Percentiles rank a stretch among this genome's conserved stretches.
Evolutionary conservation across 2,888 invertebrate genomes (phyloP).

Genomic region (Altica lythri): DNA sequence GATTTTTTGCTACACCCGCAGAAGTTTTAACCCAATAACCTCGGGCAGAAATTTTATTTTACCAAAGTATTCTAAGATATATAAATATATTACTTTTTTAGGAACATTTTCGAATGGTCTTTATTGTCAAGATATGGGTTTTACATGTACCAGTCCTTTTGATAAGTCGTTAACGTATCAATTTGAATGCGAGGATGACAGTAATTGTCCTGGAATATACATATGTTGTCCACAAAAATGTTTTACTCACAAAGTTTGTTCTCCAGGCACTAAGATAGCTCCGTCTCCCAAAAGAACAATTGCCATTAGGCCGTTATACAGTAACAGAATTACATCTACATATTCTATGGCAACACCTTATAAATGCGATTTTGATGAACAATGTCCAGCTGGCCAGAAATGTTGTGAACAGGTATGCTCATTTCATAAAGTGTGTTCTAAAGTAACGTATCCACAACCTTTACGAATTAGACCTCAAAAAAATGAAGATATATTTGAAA

Average conservation of each 20-base stretch:
- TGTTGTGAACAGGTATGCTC: conserved; percentile 32
- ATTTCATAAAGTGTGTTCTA: conserved; percentile 32
- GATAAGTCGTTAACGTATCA: conserved; percentile 24
- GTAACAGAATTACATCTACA: no score
- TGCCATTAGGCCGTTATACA: no score
- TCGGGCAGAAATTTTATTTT: no score
- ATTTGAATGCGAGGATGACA: conserved; percentile 28
- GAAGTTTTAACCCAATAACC: no score
- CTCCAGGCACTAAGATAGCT: conserved; percentile 7
- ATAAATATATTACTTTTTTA: no score
- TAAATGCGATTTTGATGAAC: conserved; percentile 25
- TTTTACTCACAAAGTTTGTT: conserved; percentile 31
- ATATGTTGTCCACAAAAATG: conserved; percentile 32
- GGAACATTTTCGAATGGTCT: conserved; percentile 1
- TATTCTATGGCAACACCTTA: no score
- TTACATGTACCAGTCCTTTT: conserved; percentile 24
- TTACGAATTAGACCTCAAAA: no score
- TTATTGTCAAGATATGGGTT: conserved; percentile 22
- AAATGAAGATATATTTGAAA: no score
- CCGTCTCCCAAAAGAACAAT: no score
- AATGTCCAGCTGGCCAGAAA: conserved; percentile 28
- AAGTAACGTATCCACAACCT: no score
- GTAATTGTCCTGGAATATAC: conserved; percentile 25
- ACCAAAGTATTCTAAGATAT: no score
- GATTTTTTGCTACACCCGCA: no score